These are phyloP conservation scores for Pterostichus madidus DNA, from an alignment of 2,888 invertebrate genomes.

Conservation along the genomic window DNA sequence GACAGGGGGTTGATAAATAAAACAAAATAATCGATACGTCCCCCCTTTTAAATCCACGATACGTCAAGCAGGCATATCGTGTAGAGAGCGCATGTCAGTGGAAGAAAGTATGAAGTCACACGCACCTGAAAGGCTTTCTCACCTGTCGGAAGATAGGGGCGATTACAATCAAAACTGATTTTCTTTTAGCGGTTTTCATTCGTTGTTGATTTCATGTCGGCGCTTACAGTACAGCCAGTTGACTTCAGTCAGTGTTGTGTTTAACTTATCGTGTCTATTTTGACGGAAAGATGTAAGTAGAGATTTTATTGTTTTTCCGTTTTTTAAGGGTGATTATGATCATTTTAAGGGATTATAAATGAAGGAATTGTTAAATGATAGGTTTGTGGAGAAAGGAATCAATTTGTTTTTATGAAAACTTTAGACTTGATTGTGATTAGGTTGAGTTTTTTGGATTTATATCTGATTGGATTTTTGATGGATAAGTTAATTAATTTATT, in stretches of 20 bases:
- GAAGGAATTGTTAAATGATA: background rate
- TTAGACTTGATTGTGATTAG: too few species aligned
- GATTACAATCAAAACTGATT: conserved; percentile 48
- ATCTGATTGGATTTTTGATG: too few species aligned
- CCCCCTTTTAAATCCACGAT: conserved; percentile 59
- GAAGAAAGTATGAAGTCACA: conserved; percentile 50
- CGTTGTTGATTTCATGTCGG: conserved; percentile 60
- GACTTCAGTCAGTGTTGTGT: conserved; percentile 11
- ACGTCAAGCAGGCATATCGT: conserved; percentile 17
- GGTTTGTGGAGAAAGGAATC: too few species aligned
- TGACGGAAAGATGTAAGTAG: conserved; percentile 38
- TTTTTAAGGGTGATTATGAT: background rate
- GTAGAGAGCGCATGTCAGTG: conserved; percentile 52
- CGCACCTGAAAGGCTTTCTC: background rate
- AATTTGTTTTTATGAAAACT: too few species aligned
- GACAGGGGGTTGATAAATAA: conserved; percentile 63
- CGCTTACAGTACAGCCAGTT: conserved; percentile 34
- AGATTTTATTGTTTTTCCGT: background rate
- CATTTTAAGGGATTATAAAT: background rate
- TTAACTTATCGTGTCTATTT: conserved; percentile 20
- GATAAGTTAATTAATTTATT: too few species aligned
- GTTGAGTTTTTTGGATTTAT: too few species aligned
- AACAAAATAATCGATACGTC: conserved; percentile 68
- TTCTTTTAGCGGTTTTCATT: conserved; percentile 58
- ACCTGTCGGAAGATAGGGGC: conserved; percentile 6